These are phyloP conservation scores for Dromius quadrimaculatus DNA, from an alignment of 2,888 invertebrate genomes.

Conservation along the genomic window DNA sequence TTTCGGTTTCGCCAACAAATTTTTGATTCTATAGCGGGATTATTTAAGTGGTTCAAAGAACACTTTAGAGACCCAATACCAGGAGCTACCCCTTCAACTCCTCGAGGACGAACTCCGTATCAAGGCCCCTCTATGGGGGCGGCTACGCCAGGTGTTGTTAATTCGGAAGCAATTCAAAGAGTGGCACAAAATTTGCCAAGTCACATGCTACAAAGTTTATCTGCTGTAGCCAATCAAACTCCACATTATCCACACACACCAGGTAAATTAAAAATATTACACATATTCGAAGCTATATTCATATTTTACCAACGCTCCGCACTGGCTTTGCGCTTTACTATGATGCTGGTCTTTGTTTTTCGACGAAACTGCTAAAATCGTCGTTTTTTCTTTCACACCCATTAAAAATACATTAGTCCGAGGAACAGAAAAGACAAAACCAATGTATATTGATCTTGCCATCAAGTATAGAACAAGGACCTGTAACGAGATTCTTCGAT, in stretches of 20 bases:
- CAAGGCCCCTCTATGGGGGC: slow-evolving; percentile 43
- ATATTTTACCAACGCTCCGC: no score
- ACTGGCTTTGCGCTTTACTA: no score
- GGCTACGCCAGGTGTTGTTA: slow-evolving; percentile 61
- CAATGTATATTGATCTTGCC: no score
- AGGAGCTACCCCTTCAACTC: slow-evolving; percentile 79
- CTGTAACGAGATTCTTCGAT: no score
- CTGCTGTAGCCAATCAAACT: slow-evolving; percentile 79
- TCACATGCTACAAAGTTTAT: slow-evolving; percentile 78
- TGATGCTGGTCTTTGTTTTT: no score
- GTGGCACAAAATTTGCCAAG: slow-evolving; percentile 78
- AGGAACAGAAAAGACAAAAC: no score
- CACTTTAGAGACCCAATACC: slow-evolving; percentile 94
- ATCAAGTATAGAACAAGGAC: no score
- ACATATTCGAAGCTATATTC: no score
- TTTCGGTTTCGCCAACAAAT: slow-evolving; percentile 89
- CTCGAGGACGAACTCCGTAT: slow-evolving; percentile 74
- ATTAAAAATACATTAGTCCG: no score
- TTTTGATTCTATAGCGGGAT: slow-evolving; percentile 83
- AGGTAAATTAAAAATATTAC: slow-evolving; percentile 63
- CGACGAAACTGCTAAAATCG: no score
- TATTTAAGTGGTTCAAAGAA: slow-evolving; percentile 98
- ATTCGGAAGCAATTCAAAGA: slow-evolving; percentile 77
- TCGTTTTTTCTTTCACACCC: no score
- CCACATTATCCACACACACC: slow-evolving; percentile 82